Conservation (phyloP, 1,140 invertebrate species). For the Hycleus phaleratus region DNA sequence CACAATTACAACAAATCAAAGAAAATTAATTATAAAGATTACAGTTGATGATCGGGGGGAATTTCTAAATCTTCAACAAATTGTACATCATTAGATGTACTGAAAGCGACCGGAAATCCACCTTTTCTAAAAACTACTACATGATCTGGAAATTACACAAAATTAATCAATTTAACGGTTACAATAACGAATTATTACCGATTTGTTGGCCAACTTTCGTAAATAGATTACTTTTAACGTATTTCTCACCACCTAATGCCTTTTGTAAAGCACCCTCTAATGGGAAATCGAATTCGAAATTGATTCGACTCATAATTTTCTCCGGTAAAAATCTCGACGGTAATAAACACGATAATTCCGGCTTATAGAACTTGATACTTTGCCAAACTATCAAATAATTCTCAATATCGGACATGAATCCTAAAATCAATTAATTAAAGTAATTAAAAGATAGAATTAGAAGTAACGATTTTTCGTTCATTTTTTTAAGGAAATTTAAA, state of each 20-base stretch:
- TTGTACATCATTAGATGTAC: conserved; percentile 22
- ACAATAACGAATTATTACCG: conserved; percentile 35
- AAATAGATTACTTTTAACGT: conserved; percentile 40
- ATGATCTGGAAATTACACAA: conserved; percentile 43
- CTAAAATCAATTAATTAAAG: conserved; percentile 19
- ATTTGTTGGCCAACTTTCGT: conserved; percentile 43
- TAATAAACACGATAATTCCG: conserved; percentile 40
- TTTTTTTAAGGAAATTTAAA: too few relatives aligned
- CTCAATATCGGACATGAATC: conserved; percentile 43
- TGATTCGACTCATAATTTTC: conserved; percentile 20
- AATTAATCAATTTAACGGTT: not conserved
- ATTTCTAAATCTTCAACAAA: conserved; percentile 39
- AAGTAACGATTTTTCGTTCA: too few relatives aligned
- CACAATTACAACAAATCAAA: not conserved
- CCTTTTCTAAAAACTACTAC: conserved; percentile 45
- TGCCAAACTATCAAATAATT: conserved; percentile 49
- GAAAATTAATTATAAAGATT: conserved; percentile 20
- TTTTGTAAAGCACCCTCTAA: conserved; percentile 37
- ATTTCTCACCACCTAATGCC: conserved; percentile 42
- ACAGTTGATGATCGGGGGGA: conserved; percentile 43
- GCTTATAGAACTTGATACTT: conserved; percentile 47
- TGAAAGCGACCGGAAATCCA: conserved; percentile 44
- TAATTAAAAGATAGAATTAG: not conserved
- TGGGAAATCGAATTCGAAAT: conserved; percentile 30
- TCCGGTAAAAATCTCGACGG: conserved; percentile 29